Evolutionary conservation across 2,888 invertebrate species (phyloP).

Genomic region (Saturnia pavonia): DNA sequence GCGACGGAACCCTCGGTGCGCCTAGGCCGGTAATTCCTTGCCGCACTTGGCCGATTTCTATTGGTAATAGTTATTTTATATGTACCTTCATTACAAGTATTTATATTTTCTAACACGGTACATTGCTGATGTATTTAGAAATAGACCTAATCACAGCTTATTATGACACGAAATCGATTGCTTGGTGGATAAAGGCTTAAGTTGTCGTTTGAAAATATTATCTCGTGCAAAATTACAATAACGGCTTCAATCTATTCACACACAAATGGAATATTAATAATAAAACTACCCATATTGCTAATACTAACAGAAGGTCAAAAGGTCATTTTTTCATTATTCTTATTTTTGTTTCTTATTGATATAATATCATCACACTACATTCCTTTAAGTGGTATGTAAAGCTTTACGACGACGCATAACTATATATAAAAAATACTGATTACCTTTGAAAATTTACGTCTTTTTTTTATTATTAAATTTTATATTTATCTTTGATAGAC

Average conservation of each 20-base stretch:
- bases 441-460: not conserved
- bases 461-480: too few relatives aligned
- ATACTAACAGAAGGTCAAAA: not conserved
- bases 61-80: too few relatives aligned
- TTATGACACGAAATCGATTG: not conserved
- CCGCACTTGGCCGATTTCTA: too few relatives aligned
- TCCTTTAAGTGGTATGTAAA: not conserved
- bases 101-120: not conserved
- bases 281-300: not conserved
- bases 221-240: too few relatives aligned
- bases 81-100: not conserved
- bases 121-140: not conserved
- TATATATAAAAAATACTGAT: not conserved
- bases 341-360: not conserved
- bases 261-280: too few relatives aligned
- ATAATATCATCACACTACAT: not conserved
- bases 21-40: too few relatives aligned
- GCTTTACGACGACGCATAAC: not conserved
- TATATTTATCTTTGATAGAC: too few relatives aligned
- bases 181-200: not conserved
- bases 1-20: too few relatives aligned
- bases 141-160: not conserved
- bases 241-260: too few relatives aligned
- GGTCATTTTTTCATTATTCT: not conserved
- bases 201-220: too few relatives aligned